These are phyloP conservation scores for Caenorhabditis afra DNA, from an alignment of 2,888 invertebrate genomes.

Conservation along the genomic window DNA sequence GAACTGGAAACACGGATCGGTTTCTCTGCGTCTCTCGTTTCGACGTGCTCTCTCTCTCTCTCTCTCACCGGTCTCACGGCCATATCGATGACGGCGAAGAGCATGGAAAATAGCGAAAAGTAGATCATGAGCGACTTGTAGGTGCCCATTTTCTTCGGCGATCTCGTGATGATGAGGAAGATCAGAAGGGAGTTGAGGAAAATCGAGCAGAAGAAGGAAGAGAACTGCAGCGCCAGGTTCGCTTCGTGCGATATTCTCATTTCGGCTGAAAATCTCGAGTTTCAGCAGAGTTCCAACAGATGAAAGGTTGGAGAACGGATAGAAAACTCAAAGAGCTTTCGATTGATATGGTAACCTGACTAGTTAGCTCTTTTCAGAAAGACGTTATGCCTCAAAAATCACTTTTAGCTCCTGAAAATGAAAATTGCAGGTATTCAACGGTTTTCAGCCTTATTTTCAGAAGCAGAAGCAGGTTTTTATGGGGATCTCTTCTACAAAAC, in stretches of 20 bases:
- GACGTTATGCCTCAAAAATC: no score
- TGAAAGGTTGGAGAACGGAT: no score
- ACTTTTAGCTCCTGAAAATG: no score
- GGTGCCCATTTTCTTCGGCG: constrained; percentile 47
- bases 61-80: constrained; percentile 31
- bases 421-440: no score
- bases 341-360: no score
- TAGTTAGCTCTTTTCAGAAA: no score
- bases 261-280: background rate
- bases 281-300: no score
- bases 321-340: no score
- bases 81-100: constrained; percentile 34
- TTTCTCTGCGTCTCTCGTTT: background rate
- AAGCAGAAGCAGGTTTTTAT: no score
- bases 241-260: constrained; percentile 15
- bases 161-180: constrained; percentile 35
- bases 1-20: constrained; percentile 12
- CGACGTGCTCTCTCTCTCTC: background rate
- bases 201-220: constrained; percentile 27
- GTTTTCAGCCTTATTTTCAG: no score
- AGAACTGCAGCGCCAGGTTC: constrained; percentile 21
- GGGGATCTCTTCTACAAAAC: no score
- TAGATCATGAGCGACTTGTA: constrained; percentile 44
- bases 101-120: constrained; percentile 37
- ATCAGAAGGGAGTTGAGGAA: constrained; percentile 36